Base-by-base conservation (phyloP, 2,113 vertebrate species). In the Psittacus erithacus region DNA sequence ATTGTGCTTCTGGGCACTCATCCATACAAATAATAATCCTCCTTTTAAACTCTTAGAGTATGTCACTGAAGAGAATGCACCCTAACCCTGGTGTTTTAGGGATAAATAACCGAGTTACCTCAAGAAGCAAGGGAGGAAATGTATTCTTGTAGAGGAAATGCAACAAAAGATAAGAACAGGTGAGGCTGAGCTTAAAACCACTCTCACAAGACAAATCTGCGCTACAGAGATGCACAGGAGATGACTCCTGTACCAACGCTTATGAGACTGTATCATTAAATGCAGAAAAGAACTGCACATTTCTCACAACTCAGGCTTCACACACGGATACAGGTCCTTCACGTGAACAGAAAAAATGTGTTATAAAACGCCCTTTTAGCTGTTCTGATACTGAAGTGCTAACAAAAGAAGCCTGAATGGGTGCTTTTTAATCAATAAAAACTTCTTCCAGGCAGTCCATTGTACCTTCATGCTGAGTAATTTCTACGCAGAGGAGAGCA, bases 371-470 rank as follows among this genome's bases (percentile, higher is more conserved):
- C 17, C 31, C 78, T 29, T 80, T 82, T 19, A 71, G 75, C 44
- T 65, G 31, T 57, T 63, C 49, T 53, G 53, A 18, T 85, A 62
- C 14, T 52, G 55, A 90, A 76, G 29, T 90, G 27, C 75, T 86
- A 79, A 71, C 15, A 43, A 68, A 86, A 76, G 53, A 95, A 95
- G 47, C 25, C 62, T 27, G 69, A 90, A 88, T 49, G 17, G 65
- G 41, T 86, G 20, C 41, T 93, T 95, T 92, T 87, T 92, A 95
- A 93, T 35, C 8, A 29, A 57, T 39, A 68, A 38, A 44, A 91
- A 14, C 22, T 73, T 88, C 75, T 92, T 35, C 15, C 50, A 70
- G 65, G 8, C n/a, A 81, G 33, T 38, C 47, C 52, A 38, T 16
- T 59, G 23, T 41, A 77, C 47, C 27, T 84, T 80, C 50, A 88